phyloP scores from a whole-genome alignment of 2,888 invertebrate species.

The Scaptomyza tumidula region DNA sequence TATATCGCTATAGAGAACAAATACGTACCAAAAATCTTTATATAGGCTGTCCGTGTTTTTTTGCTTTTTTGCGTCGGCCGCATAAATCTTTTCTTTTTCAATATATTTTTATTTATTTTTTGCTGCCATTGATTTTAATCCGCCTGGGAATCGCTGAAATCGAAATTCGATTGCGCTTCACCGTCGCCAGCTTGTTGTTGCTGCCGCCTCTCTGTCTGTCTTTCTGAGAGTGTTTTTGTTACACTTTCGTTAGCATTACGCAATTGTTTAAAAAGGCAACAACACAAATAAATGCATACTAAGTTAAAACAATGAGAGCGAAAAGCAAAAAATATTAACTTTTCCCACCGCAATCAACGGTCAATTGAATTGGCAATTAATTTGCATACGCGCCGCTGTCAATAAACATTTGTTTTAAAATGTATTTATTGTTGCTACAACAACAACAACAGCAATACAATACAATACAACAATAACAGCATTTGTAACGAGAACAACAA shows the following conservation, averaged over 20 bases:
- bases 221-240: constrained; percentile 44
- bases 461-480: constrained; percentile 11
- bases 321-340: constrained; percentile 26
- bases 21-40: constrained; percentile 20
- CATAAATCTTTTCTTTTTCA: constrained; percentile 65
- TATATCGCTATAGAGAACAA: constrained; percentile 47
- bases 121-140: constrained; percentile 64
- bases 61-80: constrained; percentile 46
- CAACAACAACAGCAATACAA: constrained; percentile 17
- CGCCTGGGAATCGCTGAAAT: constrained; percentile 73
- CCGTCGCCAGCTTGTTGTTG: constrained; percentile 28
- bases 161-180: constrained; percentile 26
- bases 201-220: not conserved
- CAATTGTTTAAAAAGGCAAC: constrained; percentile 50
- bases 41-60: constrained; percentile 21
- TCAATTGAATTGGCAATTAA: constrained; percentile 74
- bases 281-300: constrained; percentile 9
- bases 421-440: constrained; percentile 58
- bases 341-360: constrained; percentile 74
- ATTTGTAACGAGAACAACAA: constrained; percentile 49
- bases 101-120: not conserved
- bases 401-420: constrained; percentile 70
- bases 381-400: constrained; percentile 67
- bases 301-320: constrained; percentile 21
- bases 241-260: constrained; percentile 65